phyloP scores from a whole-genome alignment of 2,113 vertebrate genomes.

The Procavia capensis region DNA sequence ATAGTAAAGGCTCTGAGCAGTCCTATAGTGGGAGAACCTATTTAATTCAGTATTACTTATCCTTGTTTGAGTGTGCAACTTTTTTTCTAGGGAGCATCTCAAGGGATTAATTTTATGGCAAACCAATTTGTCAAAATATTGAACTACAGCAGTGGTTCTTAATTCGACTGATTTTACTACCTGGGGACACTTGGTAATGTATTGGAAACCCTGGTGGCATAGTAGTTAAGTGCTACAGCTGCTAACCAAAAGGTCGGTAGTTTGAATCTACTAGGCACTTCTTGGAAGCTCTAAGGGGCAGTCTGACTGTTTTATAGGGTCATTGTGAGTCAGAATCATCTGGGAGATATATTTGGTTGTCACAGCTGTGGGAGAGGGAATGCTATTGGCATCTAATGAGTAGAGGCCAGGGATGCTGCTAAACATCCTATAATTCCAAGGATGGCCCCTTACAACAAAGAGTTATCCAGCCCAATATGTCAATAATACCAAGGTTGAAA shows the following conservation, averaged over 20 bases:
- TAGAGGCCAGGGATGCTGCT: not conserved
- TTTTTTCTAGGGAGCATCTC: not conserved
- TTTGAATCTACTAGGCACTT: no score
- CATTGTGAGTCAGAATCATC: no score
- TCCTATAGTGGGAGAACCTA: not conserved
- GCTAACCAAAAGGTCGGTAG: no score
- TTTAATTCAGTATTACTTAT: not conserved
- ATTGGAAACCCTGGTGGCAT: no score
- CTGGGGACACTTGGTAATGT: not conserved
- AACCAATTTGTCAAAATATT: not conserved
- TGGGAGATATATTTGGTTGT: not conserved
- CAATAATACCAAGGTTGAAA: no score
- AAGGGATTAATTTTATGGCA: not conserved
- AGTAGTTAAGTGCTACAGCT: no score
- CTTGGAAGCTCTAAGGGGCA: no score
- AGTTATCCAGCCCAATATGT: not conserved
- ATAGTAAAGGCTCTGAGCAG: not conserved
- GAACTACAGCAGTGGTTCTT: not conserved
- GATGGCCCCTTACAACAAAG: not conserved
- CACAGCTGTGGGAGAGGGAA: not conserved
- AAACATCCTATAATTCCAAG: not conserved
- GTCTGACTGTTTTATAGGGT: no score
- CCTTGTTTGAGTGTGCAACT: not conserved
- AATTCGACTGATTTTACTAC: not conserved
- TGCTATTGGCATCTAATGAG: not conserved